These are phyloP conservation scores for Aurelia sp. DNA, from an alignment of 30 jellyfish, hydroid and myxozoan species.

Conservation along the genomic window DNA sequence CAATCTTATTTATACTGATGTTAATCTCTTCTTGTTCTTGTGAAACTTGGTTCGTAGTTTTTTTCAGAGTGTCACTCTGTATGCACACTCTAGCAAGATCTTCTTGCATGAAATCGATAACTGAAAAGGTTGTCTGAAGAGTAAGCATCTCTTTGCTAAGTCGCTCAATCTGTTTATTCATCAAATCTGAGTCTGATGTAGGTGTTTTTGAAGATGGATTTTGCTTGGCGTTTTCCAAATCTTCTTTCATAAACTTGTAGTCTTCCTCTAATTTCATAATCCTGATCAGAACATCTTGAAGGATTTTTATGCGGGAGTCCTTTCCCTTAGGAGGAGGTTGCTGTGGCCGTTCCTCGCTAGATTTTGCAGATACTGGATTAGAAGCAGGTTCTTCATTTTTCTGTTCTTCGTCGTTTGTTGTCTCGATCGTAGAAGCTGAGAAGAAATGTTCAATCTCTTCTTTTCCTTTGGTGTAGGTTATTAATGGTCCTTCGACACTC, in stretches of 20 bases:
- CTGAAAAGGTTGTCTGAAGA: conserved; percentile 13
- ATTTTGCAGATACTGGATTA: not conserved
- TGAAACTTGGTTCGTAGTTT: conserved; percentile 3
- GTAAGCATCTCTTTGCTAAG: conserved; percentile 18
- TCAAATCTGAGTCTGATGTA: conserved; percentile 9
- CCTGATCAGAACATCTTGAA: conserved; percentile 32
- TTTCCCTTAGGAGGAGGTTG: conserved; percentile 8
- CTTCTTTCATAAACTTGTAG: conserved; percentile 23
- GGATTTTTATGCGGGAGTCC: conserved; percentile 52
- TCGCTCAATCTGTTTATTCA: conserved; percentile 10
- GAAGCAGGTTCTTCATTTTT: conserved; percentile 7
- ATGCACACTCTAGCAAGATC: conserved; percentile 2
- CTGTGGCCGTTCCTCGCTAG: conserved; percentile 32
- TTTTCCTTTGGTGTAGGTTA: conserved; percentile 30
- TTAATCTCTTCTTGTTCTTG: conserved; percentile 29
- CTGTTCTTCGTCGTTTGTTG: conserved; percentile 49
- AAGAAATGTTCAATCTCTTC: conserved; percentile 42
- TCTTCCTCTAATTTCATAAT: conserved; percentile 38
- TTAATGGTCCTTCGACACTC: not conserved
- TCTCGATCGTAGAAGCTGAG: conserved; percentile 52
- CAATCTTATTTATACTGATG: conserved; percentile 8
- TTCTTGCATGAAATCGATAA: conserved; percentile 3
- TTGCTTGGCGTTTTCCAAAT: conserved; percentile 7
- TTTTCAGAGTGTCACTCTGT: conserved; percentile 14
- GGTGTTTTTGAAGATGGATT: conserved; percentile 11